A percentile compares a stretch with the other conserved stretches of the same genome.
Evolutionary conservation across 2,797 vertebrate genomes (phyloP).

Genomic region (Discoglossus pictus): DNA sequence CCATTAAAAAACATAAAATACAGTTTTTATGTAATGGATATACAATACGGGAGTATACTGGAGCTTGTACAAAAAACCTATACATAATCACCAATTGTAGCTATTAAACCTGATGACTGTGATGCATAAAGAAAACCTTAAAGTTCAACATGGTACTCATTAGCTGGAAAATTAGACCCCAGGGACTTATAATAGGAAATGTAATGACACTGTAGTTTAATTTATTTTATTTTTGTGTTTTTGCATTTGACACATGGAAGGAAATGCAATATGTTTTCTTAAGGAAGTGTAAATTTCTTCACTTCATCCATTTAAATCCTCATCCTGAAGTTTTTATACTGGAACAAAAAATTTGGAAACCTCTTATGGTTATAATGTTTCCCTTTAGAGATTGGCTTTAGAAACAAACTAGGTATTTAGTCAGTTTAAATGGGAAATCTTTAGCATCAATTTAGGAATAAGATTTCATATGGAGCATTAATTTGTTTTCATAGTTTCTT

Average conservation of each 20-base stretch:
- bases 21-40: no score
- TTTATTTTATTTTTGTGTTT: conserved; percentile 83
- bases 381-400: conserved; percentile 80
- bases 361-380: conserved; percentile 79
- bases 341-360: conserved; percentile 82
- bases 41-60: neutral
- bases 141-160: conserved; percentile 65
- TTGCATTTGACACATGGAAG: conserved; percentile 77
- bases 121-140: conserved; percentile 61
- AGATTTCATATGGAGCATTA: conserved; percentile 75
- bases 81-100: conserved; percentile 58
- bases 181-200: conserved; percentile 78
- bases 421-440: conserved; percentile 81
- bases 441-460: conserved; percentile 69
- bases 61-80: conserved; percentile 53
- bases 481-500: conserved; percentile 74
- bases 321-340: conserved; percentile 81
- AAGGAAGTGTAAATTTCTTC: conserved; percentile 94
- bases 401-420: conserved; percentile 71
- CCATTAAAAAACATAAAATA: no score
- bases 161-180: conserved; percentile 66
- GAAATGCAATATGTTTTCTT: conserved; percentile 92
- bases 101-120: conserved; percentile 56
- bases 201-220: conserved; percentile 74
- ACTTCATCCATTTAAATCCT: conserved; percentile 88